Conservation (phyloP, 2,888 invertebrate species). For the Endomychus coccineus region DNA sequence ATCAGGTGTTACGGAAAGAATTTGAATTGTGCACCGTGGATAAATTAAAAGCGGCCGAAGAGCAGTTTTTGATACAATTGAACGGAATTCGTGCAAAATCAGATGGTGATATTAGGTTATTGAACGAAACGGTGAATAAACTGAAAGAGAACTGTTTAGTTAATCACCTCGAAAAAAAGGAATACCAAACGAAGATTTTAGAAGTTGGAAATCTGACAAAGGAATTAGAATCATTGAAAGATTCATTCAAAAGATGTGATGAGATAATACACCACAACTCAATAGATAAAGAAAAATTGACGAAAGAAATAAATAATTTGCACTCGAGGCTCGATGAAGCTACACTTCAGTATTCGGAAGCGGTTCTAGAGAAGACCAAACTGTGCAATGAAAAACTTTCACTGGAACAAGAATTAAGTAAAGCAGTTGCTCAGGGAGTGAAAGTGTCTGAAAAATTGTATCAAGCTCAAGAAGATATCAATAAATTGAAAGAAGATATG, state of each 20-base stretch:
- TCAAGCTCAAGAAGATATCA: conserved; percentile 34
- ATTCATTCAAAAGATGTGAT: conserved; percentile 42
- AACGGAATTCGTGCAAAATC: no score
- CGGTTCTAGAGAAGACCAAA: conserved; percentile 65
- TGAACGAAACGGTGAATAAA: no score
- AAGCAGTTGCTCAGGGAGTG: conserved; percentile 48
- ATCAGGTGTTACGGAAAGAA: neutral
- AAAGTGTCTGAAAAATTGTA: conserved; percentile 42
- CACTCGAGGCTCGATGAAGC: conserved; percentile 61
- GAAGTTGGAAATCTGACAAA: conserved; percentile 45
- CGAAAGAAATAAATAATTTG: conserved; percentile 51
- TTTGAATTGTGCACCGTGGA: no score
- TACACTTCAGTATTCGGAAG: conserved; percentile 66
- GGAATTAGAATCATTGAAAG: conserved; percentile 44
- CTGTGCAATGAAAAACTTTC: conserved; percentile 62
- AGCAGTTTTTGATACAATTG: no score
- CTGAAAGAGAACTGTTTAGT: no score
- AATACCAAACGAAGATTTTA: conserved; percentile 34
- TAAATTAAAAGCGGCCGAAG: no score
- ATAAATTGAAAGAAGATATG: conserved; percentile 30
- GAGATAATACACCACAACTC: neutral
- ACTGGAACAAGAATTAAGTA: conserved; percentile 57
- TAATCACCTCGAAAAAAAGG: conserved; percentile 1
- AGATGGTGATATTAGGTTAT: no score
- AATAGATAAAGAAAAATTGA: conserved; percentile 6